A percentile compares a stretch with the other conserved stretches of the same genome.
Conservation (phyloP, 2,113 vertebrate genomes). For the Urocitellus parryii region DNA sequence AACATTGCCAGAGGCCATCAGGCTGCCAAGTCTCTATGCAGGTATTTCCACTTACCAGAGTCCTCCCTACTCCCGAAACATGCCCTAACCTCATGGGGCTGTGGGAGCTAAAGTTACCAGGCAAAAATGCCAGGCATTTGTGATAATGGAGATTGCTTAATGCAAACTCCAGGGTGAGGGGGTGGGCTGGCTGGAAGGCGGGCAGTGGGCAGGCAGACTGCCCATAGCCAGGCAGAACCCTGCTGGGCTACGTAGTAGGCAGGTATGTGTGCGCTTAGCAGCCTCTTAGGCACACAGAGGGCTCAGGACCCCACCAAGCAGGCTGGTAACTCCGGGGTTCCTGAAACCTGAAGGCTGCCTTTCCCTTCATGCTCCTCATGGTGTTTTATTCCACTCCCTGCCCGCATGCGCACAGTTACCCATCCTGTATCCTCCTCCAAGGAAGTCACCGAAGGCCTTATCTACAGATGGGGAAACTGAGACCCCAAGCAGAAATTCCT, state of each 20-base stretch:
- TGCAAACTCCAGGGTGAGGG: neutral
- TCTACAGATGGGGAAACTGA: neutral
- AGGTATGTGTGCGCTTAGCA: neutral
- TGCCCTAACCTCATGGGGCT: conserved; percentile 73
- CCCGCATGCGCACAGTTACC: neutral
- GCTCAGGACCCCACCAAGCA: rapidly evolving
- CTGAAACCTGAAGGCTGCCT: rapidly evolving
- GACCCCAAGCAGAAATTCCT: neutral
- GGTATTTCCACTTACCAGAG: neutral
- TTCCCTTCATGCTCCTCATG: neutral
- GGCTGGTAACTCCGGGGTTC: rapidly evolving
- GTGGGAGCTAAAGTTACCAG: conserved; percentile 63
- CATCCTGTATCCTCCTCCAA: neutral
- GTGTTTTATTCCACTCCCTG: neutral
- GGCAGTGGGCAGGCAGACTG: neutral
- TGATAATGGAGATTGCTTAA: conserved; percentile 72
- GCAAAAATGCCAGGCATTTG: conserved; percentile 82
- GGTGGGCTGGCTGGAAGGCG: neutral
- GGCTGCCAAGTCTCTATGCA: neutral
- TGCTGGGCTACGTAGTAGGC: neutral
- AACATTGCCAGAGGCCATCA: neutral
- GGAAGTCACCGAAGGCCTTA: neutral
- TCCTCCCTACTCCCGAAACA: conserved; percentile 72
- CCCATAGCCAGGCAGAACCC: rapidly evolving
- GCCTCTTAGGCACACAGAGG: neutral